Evolutionary conservation across 2,888 invertebrate genomes (phyloP).

Genomic region (Drosophila monieri): DNA sequence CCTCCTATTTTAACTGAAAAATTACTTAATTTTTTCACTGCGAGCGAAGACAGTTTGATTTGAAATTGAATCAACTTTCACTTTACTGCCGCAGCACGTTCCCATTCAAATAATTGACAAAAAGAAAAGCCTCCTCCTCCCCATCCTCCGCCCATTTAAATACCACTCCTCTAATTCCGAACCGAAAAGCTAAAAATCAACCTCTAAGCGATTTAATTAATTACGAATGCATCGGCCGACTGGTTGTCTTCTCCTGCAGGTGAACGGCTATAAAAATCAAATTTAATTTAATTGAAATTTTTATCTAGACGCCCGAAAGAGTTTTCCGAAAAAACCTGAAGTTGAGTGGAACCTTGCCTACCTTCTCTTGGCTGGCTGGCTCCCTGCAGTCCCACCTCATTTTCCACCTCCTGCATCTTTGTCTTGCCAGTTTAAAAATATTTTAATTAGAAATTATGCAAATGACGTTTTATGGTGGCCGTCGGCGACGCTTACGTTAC

Average conservation of each 20-base stretch:
- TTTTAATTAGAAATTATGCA: constrained; percentile 75
- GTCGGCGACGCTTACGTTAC: constrained; percentile 31
- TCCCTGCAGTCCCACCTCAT: constrained; percentile 5
- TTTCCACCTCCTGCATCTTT: constrained; percentile 8
- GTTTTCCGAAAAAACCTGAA: constrained; percentile 33
- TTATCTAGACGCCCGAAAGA: constrained; percentile 58
- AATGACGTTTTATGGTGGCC: constrained; percentile 56
- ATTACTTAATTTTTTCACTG: constrained; percentile 62
- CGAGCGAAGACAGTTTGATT: constrained; percentile 42
- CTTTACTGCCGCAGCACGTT: constrained; percentile 58
- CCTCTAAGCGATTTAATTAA: constrained; percentile 78
- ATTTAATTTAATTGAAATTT: constrained; percentile 73
- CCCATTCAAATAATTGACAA: constrained; percentile 65
- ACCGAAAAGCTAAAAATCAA: constrained; percentile 49
- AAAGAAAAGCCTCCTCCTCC: constrained; percentile 51
- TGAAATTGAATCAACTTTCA: constrained; percentile 69
- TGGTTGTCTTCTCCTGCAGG: constrained; percentile 52
- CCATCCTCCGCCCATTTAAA: constrained; percentile 1
- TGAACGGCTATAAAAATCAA: constrained; percentile 66
- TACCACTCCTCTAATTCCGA: constrained; percentile 37
- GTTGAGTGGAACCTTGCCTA: constrained; percentile 9
- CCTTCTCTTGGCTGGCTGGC: constrained; percentile 1
- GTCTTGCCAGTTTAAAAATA: constrained; percentile 47
- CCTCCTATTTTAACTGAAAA: constrained; percentile 40
- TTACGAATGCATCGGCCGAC: constrained; percentile 76